Evolutionary conservation across 2,888 invertebrate species (phyloP), one percentile per base, ranked within the genome.

Genomic region (Ormyrus labotus): DNA sequence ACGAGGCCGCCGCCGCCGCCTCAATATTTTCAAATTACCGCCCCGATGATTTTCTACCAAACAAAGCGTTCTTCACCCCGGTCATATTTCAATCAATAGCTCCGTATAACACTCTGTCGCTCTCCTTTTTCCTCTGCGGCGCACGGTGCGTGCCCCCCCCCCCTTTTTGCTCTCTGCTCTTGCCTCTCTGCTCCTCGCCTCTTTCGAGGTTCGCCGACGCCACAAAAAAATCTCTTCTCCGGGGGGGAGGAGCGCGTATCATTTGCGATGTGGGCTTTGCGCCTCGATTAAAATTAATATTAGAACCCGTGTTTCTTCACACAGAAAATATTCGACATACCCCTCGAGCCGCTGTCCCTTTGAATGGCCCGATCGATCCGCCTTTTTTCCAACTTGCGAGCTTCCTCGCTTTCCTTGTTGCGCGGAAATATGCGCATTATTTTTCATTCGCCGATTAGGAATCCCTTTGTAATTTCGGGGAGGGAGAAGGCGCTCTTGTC

Each of bases 21-120:
- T 86, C 87, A 87, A 89, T 90, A 89, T 90, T 89, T 90, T 87
- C 87, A 88, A 89, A 90, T 90, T 89, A 89, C 86, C 87, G 86
- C 81, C 85, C 85, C 86, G 85, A 89, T 89, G 88, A 89, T 88
- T 89, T 88, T 86, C 84, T 73, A 75, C 83, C 86, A 88, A 89
- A 90, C 89, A 90, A 90, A 89, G 88, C 87, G 85, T 86, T 88
- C 87, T 85, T 87, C 87, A 85, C 84, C 85, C 83, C 85, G 86
- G 85, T 88, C 87, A 87, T 87, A 88, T 88, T 90, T 90, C 89
- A 89, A 90, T 90, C 89, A 89, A 90, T 90, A 89, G 82, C 81
- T 19, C 63, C 81, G 83, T 70, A 70, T n/a, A 63, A 69, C 72
- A 60, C 58, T 68, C 58, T 81, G 81, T 76, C 80, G 78, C 81